A percentile compares a stretch with the other conserved stretches of the same genome.
Evolutionary conservation across 2,797 vertebrate genomes (phyloP).

Genomic region (Nyctibius grandis): DNA sequence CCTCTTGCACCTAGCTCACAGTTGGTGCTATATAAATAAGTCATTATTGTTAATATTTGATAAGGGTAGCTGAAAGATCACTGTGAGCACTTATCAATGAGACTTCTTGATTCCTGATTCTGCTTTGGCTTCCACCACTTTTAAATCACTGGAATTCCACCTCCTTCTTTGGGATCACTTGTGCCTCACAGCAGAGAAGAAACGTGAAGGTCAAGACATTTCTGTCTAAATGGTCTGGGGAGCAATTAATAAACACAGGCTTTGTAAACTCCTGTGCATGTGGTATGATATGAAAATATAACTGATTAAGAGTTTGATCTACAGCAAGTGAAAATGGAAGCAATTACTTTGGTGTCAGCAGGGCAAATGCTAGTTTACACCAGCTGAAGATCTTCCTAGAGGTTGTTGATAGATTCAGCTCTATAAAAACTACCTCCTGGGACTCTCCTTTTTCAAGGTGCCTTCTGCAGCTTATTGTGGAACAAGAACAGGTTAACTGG

Average conservation of each 20-base stretch:
- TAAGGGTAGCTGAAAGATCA: conserved; percentile 42
- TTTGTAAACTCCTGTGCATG: not conserved
- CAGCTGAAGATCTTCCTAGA: not conserved
- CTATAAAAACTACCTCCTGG: not conserved
- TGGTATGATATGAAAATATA: not conserved
- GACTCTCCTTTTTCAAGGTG: not conserved
- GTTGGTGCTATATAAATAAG: conserved; percentile 59
- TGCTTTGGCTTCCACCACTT: not conserved
- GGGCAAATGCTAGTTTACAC: not conserved
- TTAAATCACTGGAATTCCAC: conserved; percentile 1
- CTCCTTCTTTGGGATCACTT: not conserved
- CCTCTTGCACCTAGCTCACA: conserved; percentile 31
- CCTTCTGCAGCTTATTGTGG: not conserved
- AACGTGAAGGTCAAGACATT: not conserved
- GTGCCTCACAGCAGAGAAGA: not conserved
- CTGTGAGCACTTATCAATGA: conserved; percentile 25
- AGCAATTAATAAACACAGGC: not conserved
- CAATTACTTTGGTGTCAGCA: not conserved
- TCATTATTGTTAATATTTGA: conserved; percentile 68
- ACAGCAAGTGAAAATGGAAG: not conserved
- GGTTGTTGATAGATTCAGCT: not conserved
- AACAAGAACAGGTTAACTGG: not conserved
- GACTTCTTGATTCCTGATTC: not conserved
- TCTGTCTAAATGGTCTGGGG: not conserved
- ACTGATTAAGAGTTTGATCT: not conserved